Conservation (phyloP, 2,113 vertebrate species). For the Pampusana beccarii region DNA sequence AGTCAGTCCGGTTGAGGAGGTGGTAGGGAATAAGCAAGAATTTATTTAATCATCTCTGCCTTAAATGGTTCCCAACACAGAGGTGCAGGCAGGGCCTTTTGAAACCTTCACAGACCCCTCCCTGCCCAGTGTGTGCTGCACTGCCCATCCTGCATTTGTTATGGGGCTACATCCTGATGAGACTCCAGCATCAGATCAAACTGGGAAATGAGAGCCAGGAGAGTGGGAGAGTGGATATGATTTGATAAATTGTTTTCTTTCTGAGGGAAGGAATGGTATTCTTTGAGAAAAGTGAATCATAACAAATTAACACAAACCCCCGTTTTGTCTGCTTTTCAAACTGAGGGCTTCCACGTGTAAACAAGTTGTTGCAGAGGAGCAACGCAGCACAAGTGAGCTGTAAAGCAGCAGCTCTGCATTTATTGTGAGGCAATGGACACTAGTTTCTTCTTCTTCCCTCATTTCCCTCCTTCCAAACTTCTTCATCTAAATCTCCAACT, state of each 20-base stretch:
- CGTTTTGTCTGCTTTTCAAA: neutral
- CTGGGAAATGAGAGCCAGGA: neutral
- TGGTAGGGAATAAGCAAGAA: neutral
- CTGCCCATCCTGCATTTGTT: neutral
- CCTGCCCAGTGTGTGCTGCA: neutral
- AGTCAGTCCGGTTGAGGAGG: neutral
- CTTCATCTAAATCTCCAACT: neutral
- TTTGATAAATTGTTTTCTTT: neutral
- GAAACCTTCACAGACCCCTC: neutral
- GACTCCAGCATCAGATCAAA: neutral
- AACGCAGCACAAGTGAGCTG: neutral
- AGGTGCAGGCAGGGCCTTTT: neutral
- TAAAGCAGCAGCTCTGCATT: neutral
- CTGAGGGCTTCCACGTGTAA: neutral
- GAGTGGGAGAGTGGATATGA: accelerated
- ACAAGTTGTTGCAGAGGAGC: neutral
- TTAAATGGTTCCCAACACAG: neutral
- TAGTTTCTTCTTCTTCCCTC: neutral
- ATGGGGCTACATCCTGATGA: neutral
- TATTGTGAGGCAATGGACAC: neutral
- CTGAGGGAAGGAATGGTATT: neutral
- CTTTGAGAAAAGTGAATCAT: neutral
- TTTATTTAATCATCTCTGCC: neutral
- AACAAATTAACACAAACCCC: neutral
- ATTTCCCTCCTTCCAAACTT: neutral